phyloP scores from a whole-genome alignment of 2,797 vertebrate genomes.

The Lagodon rhomboides region DNA sequence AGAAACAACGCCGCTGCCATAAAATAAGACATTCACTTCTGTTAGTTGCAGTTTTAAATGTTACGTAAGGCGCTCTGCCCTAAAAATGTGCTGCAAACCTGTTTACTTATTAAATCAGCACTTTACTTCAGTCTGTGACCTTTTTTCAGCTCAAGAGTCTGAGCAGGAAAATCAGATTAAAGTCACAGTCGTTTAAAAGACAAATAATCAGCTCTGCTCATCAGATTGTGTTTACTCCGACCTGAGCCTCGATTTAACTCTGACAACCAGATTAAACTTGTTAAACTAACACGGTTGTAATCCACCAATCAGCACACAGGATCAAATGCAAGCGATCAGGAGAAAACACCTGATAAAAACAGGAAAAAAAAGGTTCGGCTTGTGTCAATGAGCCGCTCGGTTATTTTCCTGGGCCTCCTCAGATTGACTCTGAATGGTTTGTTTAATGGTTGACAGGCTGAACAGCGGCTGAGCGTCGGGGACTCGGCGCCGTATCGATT shows the following conservation, averaged over 20 bases:
- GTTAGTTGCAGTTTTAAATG: constrained; percentile 3
- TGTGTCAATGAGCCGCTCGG: neutral
- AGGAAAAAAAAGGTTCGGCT: neutral
- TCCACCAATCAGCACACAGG: neutral
- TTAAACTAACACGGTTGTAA: neutral
- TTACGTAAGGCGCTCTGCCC: neutral
- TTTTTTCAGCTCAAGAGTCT: neutral
- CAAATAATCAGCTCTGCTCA: neutral
- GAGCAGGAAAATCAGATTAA: neutral
- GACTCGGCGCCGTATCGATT: constrained; percentile 26
- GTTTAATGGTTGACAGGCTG: constrained; percentile 27
- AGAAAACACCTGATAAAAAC: neutral
- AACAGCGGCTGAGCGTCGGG: neutral
- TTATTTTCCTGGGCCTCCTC: neutral
- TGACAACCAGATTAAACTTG: neutral
- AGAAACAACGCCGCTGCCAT: too few relatives aligned
- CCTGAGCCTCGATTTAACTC: neutral
- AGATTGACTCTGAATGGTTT: constrained; percentile 10
- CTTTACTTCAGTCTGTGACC: neutral
- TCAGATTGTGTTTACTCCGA: neutral
- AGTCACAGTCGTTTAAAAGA: neutral
- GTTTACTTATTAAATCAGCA: neutral
- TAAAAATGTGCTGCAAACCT: neutral
- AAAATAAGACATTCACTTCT: neutral
- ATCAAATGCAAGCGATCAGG: neutral